Percentiles rank a stretch among this genome's conserved stretches.
Conservation (phyloP, 2,888 invertebrate genomes). For the Hirtodrosophila histrioides region DNA sequence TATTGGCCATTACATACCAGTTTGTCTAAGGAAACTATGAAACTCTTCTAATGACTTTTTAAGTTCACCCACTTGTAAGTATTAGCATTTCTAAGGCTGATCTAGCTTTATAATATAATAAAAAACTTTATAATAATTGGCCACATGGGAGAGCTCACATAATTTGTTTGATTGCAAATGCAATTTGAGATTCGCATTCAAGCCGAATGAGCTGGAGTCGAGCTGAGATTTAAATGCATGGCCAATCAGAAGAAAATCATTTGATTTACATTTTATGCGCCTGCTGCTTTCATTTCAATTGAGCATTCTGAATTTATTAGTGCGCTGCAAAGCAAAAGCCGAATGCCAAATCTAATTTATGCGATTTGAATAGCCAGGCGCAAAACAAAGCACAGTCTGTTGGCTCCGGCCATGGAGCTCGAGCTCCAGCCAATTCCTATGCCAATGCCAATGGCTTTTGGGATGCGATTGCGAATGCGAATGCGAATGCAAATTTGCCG, state of each 20-base stretch:
- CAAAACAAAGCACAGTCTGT: conserved; percentile 25
- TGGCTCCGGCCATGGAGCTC: conserved; percentile 8
- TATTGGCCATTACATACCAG: no score
- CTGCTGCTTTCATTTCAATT: conserved; percentile 60
- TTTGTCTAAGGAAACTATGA: no score
- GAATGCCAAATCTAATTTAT: conserved; percentile 72
- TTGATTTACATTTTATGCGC: conserved; percentile 68
- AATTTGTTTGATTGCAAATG: conserved; percentile 40
- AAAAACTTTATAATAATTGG: conserved; percentile 27
- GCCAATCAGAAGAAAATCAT: conserved; percentile 46
- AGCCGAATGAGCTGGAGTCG: conserved; percentile 3
- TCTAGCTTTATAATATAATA: background rate
- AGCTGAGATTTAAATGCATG: conserved; percentile 24
- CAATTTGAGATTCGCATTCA: conserved; percentile 23
- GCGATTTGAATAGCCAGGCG: conserved; percentile 44
- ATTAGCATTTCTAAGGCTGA: background rate
- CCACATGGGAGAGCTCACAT: conserved; percentile 5
- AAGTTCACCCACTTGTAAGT: no score
- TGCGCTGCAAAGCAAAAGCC: conserved; percentile 37
- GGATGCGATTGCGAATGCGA: conserved; percentile 23
- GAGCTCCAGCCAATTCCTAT: conserved; percentile 17
- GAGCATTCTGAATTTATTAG: conserved; percentile 70
- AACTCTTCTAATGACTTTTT: no score
- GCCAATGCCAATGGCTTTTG: conserved; percentile 56
- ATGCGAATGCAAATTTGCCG: conserved; percentile 58